These are phyloP conservation scores for Chalcosyrphus nemorum DNA, from an alignment of 2,888 invertebrate species.

Conservation along the genomic window DNA sequence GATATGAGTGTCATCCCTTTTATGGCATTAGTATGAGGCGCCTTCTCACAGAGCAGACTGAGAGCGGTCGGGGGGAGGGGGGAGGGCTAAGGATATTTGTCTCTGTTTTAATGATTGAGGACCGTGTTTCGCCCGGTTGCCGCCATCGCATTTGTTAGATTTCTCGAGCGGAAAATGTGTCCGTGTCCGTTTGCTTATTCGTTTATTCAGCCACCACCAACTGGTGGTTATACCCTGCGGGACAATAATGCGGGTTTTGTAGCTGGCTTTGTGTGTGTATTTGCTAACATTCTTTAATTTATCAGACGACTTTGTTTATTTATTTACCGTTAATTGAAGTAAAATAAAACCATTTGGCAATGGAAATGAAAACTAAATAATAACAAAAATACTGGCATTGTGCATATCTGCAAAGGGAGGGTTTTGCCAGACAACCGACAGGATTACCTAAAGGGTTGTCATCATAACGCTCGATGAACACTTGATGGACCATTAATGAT, in stretches of 20 bases:
- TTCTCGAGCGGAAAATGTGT: conserved; percentile 61
- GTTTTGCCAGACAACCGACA: no score
- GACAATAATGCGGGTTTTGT: conserved; percentile 21
- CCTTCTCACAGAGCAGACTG: neutral
- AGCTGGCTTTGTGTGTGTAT: neutral
- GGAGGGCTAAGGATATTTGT: conserved; percentile 44
- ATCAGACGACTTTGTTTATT: conserved; percentile 49
- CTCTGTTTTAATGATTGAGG: conserved; percentile 61
- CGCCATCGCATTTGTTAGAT: conserved; percentile 56
- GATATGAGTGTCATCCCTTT: conserved; percentile 57
- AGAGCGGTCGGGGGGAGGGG: no score
- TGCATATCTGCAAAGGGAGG: no score
- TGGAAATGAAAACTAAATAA: conserved; percentile 66
- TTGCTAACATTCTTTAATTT: neutral
- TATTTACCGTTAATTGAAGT: conserved; percentile 68
- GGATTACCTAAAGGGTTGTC: conserved; percentile 24
- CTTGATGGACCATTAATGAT: conserved; percentile 31
- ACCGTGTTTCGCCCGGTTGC: conserved; percentile 10
- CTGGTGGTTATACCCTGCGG: conserved; percentile 22
- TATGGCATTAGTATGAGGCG: conserved; percentile 38
- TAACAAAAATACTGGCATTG: conserved; percentile 42
- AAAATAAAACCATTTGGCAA: conserved; percentile 64
- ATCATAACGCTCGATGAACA: conserved; percentile 41
- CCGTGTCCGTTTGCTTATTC: conserved; percentile 22
- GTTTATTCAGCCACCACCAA: conserved; percentile 45